phyloP scores from a whole-genome alignment of 2,797 vertebrate genomes.

The Manis crassicaudata region DNA sequence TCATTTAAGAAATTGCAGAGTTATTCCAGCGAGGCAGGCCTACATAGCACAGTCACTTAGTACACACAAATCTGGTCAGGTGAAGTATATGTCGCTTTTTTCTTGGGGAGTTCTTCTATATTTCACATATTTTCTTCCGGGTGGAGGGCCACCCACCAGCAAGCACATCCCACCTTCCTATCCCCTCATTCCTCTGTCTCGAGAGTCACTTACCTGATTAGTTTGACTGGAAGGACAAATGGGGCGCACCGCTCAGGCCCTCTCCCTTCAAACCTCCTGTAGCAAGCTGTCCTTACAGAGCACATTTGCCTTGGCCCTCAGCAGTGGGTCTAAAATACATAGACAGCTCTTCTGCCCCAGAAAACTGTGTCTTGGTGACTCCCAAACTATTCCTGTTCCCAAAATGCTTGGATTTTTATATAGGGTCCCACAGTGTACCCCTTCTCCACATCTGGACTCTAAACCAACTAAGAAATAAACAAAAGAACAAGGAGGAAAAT shows the following conservation, averaged over 20 bases:
- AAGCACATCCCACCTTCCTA: neutral
- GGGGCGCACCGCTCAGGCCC: neutral
- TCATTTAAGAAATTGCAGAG: neutral
- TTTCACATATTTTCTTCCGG: neutral
- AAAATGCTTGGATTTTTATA: neutral
- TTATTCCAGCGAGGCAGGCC: neutral
- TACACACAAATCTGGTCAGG: neutral
- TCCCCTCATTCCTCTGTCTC: neutral
- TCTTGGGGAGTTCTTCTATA: neutral
- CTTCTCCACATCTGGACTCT: neutral
- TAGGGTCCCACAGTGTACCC: neutral
- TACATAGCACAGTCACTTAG: neutral
- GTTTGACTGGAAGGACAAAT: neutral
- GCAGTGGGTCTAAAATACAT: neutral
- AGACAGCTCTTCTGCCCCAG: neutral
- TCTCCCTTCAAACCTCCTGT: neutral
- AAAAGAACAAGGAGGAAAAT: neutral
- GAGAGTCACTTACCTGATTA: neutral
- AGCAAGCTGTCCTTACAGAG: neutral
- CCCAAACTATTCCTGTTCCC: neutral
- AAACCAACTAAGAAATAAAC: neutral
- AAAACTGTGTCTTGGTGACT: neutral
- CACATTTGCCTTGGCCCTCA: neutral
- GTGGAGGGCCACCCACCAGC: neutral
- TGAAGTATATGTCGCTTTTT: neutral